Evolutionary conservation across 2,888 invertebrate species (phyloP), one percentile per base, ranked within the genome.

Genomic region (Lepidochrysops patricia): DNA sequence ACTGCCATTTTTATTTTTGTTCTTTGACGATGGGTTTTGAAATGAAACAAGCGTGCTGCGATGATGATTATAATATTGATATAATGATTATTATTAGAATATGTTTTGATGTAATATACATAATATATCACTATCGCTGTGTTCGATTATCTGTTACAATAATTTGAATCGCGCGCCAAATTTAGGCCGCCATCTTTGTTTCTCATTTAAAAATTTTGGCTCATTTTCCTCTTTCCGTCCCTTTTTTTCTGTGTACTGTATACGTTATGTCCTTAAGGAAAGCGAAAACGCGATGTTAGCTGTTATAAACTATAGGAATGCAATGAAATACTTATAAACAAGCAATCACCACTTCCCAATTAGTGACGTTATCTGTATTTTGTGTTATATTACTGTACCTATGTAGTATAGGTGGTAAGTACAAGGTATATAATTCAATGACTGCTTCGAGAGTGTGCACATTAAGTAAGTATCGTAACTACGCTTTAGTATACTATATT

Each of bases 161-260:
- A 67, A 63, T 61, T 63, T 67, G 62, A 61, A 64, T 65, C 61
- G 60, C 67, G 60, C 64, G 32, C 62, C 61, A 63, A 32, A 57
- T 59, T 57, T 57, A n/a, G 49, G 52, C 12, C 29, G 56, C 25
- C 54, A 57, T 61, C 23, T 63, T 67, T 60, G 57, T 71, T 71
- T 63, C 50, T 63, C 66, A 68, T 58, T 58, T n/a, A n/a, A 68
- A 56, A 57, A 68, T 72, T 76, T 65, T 82, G 80, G 85, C 85
- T 84, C 84, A 85, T 77, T 79, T 83, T 70, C 75, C 71, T 79
- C 66, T 79, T 74, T 79, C 85, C 84, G 84, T 84, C 85, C 84
- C 75, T 79, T 73, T 69, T 69, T 77, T 81, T 76, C 62, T 58
- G 58, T 57, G 49, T 62, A 61, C 61, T 61, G 63, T 60, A 63